Percentiles rank a stretch among this genome's conserved stretches.
Evolutionary conservation across 2,113 vertebrate genomes (phyloP).

Genomic region (Upupa epops): DNA sequence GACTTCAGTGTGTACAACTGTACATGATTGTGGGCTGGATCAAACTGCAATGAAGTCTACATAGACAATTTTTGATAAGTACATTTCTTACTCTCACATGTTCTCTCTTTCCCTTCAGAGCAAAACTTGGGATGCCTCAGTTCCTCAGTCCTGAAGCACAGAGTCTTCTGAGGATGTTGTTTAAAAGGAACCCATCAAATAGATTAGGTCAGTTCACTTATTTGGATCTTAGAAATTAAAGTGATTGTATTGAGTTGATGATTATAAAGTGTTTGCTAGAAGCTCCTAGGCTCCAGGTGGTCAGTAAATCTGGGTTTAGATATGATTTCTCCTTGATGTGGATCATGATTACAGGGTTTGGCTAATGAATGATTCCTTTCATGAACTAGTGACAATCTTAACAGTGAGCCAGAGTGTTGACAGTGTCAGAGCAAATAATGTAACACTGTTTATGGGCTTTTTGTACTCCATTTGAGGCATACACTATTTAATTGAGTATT

Average conservation of each 20-base stretch:
- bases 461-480: background rate
- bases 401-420: background rate
- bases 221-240: background rate
- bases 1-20: background rate
- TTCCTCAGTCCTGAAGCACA: constrained; percentile 97
- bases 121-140: constrained; percentile 98
- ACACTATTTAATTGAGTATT: background rate
- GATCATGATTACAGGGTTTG: background rate
- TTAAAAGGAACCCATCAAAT: constrained; percentile 96
- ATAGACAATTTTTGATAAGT: background rate
- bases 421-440: background rate
- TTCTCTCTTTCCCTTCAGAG: constrained; percentile 74
- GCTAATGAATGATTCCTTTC: background rate
- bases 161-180: constrained; percentile 95
- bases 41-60: background rate
- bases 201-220: constrained; percentile 85
- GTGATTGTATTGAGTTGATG: background rate
- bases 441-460: background rate
- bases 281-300: background rate
- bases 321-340: background rate
- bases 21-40: background rate
- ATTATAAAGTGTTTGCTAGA: background rate
- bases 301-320: background rate
- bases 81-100: background rate
- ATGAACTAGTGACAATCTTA: background rate